Base-by-base conservation (phyloP, 2,113 vertebrate genomes). In the Chaetops frenatus region DNA sequence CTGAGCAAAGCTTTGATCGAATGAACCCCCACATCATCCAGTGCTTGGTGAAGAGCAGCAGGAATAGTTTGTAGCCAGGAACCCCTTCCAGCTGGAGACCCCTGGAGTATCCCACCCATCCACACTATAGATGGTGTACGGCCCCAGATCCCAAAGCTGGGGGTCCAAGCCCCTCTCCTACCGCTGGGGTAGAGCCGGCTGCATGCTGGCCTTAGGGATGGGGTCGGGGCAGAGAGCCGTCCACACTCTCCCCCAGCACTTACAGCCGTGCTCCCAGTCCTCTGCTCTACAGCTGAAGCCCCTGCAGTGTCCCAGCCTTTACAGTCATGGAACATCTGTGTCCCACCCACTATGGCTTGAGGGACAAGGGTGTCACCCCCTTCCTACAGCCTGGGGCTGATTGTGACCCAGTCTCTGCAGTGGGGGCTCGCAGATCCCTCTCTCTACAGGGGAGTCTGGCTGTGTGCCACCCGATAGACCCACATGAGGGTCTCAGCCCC, bases 41-140 rank as follows among this genome's bases (percentile, higher is more conserved):
- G 67, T 7, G 25, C 47, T 27, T 3, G 10, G 44, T 50, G 54
- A 77, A 33, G 51, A 90, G 47, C 0, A 0, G 33, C 73, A 50
- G 50, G 42, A 91, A 45, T 1, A 10, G 38, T 70, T 40, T 36
- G 60, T 29, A 62, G 36, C 3, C 0, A 0, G 72, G 44, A 73
- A 31, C 21, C 6, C n/a, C 42, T 47, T 33, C 29, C 33, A 86
- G 56, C 20, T 4, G 3, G 36, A 76, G 11, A 4, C 4, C 6
- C 44, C 36, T 6, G 1, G 33, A 79, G 35, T 25, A 45, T 62
- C 31, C 13, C 45, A 18, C 4, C 36, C n/a, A 38, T 10, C 22
- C 33, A 23, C 9, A 11, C 29, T 12, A 3, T 5, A 31, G 61
- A 38, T 29, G n/a, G 27, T 15, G 31, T 5, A 42, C 0, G 0